These are phyloP conservation scores for Ceraclea dissimilis DNA, from an alignment of 2,888 invertebrate genomes.

Conservation along the genomic window DNA sequence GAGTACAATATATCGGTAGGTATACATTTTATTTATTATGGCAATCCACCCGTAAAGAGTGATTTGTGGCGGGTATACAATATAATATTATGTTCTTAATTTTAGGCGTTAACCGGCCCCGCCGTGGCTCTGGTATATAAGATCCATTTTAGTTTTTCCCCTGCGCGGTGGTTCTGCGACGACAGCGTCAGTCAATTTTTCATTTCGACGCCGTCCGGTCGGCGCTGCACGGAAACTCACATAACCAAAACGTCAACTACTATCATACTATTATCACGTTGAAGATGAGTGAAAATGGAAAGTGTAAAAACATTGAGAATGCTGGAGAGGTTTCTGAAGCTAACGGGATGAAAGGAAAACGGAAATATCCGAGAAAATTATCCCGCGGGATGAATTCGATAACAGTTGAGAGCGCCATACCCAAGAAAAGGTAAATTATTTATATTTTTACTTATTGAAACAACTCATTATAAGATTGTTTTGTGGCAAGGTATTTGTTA, in stretches of 20 bases:
- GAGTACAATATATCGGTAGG: no score
- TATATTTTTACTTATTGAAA: background rate
- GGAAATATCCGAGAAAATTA: conserved; percentile 2
- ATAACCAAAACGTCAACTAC: conserved; percentile 4
- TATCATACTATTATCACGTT: conserved; percentile 11
- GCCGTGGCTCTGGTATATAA: no score
- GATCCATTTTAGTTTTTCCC: background rate
- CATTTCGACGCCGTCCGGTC: conserved; percentile 7
- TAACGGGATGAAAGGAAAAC: background rate
- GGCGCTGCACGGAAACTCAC: conserved; percentile 14
- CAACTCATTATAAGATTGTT: no score
- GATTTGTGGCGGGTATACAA: no score
- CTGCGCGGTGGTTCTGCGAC: background rate
- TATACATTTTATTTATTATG: no score
- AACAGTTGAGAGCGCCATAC: background rate
- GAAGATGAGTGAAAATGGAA: conserved; percentile 9
- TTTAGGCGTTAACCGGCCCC: no score
- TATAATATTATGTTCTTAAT: no score
- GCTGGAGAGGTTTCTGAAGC: background rate
- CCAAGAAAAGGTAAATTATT: conserved; percentile 3
- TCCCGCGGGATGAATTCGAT: conserved; percentile 5
- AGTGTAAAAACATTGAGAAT: background rate
- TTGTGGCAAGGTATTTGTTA: no score
- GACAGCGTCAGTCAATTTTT: conserved; percentile 14
- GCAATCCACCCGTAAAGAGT: no score